A percentile compares a stretch with the other conserved stretches of the same genome.
These are phyloP conservation scores for Diorhabda carinulata DNA, from an alignment of 1,140 invertebrate species.

Conservation along the genomic window DNA sequence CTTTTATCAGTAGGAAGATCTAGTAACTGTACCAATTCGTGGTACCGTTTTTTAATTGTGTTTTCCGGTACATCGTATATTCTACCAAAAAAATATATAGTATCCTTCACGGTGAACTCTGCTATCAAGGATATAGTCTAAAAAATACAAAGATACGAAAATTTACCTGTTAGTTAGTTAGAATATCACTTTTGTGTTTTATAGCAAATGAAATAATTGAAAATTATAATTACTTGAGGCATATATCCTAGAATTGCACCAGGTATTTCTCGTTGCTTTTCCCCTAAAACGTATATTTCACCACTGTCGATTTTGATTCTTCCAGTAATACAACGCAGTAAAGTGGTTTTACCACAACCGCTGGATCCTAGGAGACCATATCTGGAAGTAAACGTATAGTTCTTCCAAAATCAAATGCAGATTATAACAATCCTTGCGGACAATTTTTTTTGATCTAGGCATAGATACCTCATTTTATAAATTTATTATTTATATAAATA, in stretches of 20 bases:
- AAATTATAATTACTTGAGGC: constrained; percentile 60
- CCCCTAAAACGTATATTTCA: constrained; percentile 73
- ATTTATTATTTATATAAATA: too few species aligned
- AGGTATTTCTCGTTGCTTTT: constrained; percentile 64
- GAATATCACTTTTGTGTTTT: not conserved
- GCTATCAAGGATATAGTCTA: constrained; percentile 82
- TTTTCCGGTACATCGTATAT: constrained; percentile 72
- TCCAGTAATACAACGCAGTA: constrained; percentile 82
- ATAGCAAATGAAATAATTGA: not conserved
- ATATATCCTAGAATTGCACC: constrained; percentile 83
- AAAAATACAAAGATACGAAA: constrained; percentile 20
- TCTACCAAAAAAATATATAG: constrained; percentile 82
- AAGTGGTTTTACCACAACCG: constrained; percentile 80
- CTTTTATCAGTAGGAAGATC: constrained; percentile 64
- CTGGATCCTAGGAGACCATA: constrained; percentile 84
- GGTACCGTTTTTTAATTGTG: constrained; percentile 63
- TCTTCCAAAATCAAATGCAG: too few species aligned
- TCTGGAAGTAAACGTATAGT: constrained; percentile 48
- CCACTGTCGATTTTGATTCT: constrained; percentile 69
- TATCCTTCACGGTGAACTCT: constrained; percentile 83
- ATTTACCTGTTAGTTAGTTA: not conserved
- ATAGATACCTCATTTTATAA: too few species aligned
- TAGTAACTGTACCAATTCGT: constrained; percentile 67
- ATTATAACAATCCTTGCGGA: too few species aligned
- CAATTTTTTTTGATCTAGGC: too few species aligned